A percentile compares a stretch with the other conserved stretches of the same genome.
Conservation (phyloP, 2,888 invertebrate species). For the Loripinus fragilis region DNA sequence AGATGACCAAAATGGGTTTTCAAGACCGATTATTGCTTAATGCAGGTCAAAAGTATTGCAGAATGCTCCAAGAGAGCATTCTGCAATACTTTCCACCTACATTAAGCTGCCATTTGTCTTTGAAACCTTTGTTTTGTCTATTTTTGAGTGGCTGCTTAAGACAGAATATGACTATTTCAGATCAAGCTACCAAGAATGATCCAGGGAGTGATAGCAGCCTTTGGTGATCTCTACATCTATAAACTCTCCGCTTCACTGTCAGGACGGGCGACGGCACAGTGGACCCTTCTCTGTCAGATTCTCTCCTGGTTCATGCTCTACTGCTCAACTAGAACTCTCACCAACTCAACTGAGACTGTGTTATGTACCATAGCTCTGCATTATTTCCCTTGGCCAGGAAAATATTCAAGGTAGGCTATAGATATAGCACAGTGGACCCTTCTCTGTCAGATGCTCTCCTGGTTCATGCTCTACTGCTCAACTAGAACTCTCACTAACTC, state of each 20-base stretch:
- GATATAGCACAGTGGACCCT: constrained; percentile 90
- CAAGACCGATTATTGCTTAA: no score
- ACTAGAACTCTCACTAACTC: constrained; percentile 95
- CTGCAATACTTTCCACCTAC: no score
- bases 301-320: constrained; percentile 97
- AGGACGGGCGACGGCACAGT: constrained; percentile 84
- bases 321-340: constrained; percentile 92
- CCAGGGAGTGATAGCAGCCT: constrained; percentile 90
- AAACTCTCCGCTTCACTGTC: constrained; percentile 84
- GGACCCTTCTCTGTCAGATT: constrained; percentile 90
- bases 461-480: constrained; percentile 96
- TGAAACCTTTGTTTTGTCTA: no score
- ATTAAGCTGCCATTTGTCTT: no score
- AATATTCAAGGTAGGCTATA: constrained; percentile 6
- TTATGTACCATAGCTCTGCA: constrained; percentile 92
- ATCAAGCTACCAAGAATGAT: constrained; percentile 90
- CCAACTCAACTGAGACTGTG: constrained; percentile 93
- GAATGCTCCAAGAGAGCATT: no score
- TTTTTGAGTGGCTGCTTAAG: no score
- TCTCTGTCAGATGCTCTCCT: constrained; percentile 90
- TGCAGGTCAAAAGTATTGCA: no score
- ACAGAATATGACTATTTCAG: no score
- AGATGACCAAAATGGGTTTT: no score
- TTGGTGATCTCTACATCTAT: constrained; percentile 90
- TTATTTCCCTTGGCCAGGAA: constrained; percentile 84